Evolutionary conservation across 2,113 vertebrate genomes (phyloP).

Genomic region (Tragelaphus buxtoni): DNA sequence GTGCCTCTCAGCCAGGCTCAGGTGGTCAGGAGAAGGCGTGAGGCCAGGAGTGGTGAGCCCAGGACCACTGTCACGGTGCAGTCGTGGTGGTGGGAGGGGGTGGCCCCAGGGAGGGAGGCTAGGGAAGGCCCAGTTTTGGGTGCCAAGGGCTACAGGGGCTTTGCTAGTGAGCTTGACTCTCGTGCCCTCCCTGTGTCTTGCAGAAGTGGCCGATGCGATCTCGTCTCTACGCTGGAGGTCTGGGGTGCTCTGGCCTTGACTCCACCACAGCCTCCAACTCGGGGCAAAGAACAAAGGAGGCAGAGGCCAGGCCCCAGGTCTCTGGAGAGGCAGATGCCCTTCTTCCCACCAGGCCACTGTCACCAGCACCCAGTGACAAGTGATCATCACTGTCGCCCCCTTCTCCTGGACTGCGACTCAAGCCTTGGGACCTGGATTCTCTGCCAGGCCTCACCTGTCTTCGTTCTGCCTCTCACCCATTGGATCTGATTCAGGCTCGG

Average conservation of each 20-base stretch:
- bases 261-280: not conserved
- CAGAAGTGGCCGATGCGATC: conserved; percentile 93
- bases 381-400: not conserved
- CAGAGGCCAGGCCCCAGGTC: not conserved
- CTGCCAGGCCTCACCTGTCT: not conserved
- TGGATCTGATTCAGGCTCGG: not conserved
- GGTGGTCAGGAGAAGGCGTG: not conserved
- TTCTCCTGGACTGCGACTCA: not conserved
- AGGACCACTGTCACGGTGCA: not conserved
- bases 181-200: not conserved
- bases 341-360: not conserved
- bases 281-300: conserved; percentile 3
- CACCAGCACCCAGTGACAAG: conserved; percentile 20
- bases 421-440: not conserved
- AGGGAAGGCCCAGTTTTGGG: not conserved
- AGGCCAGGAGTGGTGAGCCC: not conserved
- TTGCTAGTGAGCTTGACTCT: not conserved
- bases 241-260: conserved; percentile 6
- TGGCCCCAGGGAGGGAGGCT: not conserved
- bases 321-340: not conserved
- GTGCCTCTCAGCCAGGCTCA: not conserved
- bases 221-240: conserved; percentile 84
- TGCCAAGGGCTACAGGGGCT: not conserved
- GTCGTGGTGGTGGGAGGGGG: not conserved
- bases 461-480: not conserved